Base-by-base conservation (phyloP, 2,797 vertebrate genomes). In the Tamandua tetradactyla region DNA sequence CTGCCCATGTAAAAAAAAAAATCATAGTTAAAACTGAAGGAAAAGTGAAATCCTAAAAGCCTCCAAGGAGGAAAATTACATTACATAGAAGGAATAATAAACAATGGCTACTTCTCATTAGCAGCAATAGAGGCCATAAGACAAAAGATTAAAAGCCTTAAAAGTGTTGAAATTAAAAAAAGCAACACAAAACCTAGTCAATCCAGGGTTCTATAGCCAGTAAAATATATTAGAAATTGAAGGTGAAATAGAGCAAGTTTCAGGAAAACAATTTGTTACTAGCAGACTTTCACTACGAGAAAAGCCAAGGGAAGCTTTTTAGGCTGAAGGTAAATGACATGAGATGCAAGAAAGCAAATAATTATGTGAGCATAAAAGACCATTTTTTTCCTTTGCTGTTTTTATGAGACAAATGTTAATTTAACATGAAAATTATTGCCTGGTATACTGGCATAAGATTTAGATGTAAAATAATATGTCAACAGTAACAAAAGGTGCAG, bases 1-100 rank as follows among this genome's bases (percentile, higher is more conserved):
- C n/a, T n/a, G n/a, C n/a, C n/a, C n/a, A n/a, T n/a, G n/a, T n/a
- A n/a, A n/a, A n/a, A n/a, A n/a, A n/a, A n/a, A n/a, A n/a, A n/a
- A n/a, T n/a, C 52, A 55, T 18, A 55, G 5, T 55, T 89, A 57
- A 95, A 95, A 89, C 52, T 81, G 52, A 42, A 25, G 20, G 23
- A 86, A 80, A 89, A 74, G 14, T 25, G 59, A 52, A 92, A 35
- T 71, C 68, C 22, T 62, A 74, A 93, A 94, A 89, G 17, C 44
- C 5, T 42, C 32, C 35, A 52, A 59, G 27, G 44, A 18, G 42
- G 37, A 69, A 84, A 55, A 55, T 55, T 7, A n/a, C 44, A 52
- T 23, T n/a, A 82, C 23, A 27, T 27, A 40, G 32, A 11, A 42
- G 61, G 32, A 66, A 20, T 22, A 49, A 27, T 49, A 83, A 49